Evolutionary conservation across 2,113 vertebrate genomes (phyloP), one percentile per base, ranked within the genome.

Genomic region (Actinemys pallida): DNA sequence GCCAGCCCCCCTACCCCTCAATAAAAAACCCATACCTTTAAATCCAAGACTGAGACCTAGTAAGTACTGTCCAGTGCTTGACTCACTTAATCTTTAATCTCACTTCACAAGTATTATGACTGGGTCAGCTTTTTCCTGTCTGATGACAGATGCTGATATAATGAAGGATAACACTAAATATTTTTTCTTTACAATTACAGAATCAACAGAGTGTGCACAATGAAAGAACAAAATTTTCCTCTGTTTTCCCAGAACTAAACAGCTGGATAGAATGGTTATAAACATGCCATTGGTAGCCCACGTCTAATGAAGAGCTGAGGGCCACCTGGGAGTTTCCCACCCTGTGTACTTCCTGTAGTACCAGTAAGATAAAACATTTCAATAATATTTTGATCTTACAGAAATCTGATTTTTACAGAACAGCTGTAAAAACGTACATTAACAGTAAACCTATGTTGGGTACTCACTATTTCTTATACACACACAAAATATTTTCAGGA

Each of bases 331-430:
- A 97, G 69, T 95, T 95, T 94, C 91, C 96, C 92, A 97, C 31
- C 78, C 87, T 95, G 59, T 84, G 10, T 82, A 92, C 80, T 97
- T 97, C 96, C 97, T 98, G 94, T 84, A 96, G 24, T 94, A 97
- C 81, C 83, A 97, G 14, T 12, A 94, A 57, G 50, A 94, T 97
- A 96, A 94, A 95, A 96, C 84, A 97, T 92, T 89, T 93, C 85
- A 92, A 98, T 94, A 98, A 98, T 97, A 98, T 97, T 96, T 98
- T 97, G 52, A 97, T 96, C 88, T 96, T 88, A 89, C 49, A 31
- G 65, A 95, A 87, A 94, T 84, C 89, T 52, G 1, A 65, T 89
- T 96, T 97, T 97, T 89, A 92, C 31, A 91, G 6, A 96, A 89
- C 93, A 98, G 94, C 96, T 95, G 93, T 96, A 95, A 97, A 98